A percentile compares a stretch with the other conserved stretches of the same genome.
These are phyloP conservation scores for Anagrus nilaparvatae DNA, from an alignment of 1,140 invertebrate species.

Conservation along the genomic window DNA sequence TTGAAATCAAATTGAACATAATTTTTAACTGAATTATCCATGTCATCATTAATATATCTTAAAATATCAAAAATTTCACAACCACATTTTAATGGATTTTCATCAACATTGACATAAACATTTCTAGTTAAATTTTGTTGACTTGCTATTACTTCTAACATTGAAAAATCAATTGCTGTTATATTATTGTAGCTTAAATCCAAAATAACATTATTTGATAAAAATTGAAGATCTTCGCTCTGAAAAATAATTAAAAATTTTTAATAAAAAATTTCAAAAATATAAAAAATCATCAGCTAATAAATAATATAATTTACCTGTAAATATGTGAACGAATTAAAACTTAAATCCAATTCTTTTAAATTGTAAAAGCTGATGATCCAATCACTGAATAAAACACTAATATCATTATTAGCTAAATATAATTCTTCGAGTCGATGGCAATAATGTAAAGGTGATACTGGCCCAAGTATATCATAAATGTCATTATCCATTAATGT, in stretches of 20 bases:
- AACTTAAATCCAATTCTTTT: conserved; percentile 1
- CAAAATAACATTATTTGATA: not conserved
- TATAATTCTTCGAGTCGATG: conserved; percentile 3
- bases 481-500: not conserved
- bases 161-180: not conserved
- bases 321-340: conserved; percentile 3
- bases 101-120: too few relatives aligned
- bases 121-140: too few relatives aligned
- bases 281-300: not conserved
- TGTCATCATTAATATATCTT: too few relatives aligned
- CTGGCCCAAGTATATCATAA: conserved; percentile 1
- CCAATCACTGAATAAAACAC: conserved; percentile 9
- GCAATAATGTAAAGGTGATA: conserved; percentile 8
- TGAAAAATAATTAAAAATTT: not conserved
- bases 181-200: conserved; percentile 11
- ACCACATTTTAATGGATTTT: too few relatives aligned
- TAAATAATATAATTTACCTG: not conserved
- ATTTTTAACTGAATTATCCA: too few relatives aligned
- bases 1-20: too few relatives aligned
- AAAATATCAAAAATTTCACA: too few relatives aligned
- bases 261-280: not conserved
- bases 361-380: not conserved
- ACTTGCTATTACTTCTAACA: too few relatives aligned
- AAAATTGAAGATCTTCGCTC: conserved; percentile 11
- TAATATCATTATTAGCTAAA: conserved; percentile 7